Evolutionary conservation across 2,113 vertebrate genomes (phyloP).

Genomic region (Cercopithecus mona): DNA sequence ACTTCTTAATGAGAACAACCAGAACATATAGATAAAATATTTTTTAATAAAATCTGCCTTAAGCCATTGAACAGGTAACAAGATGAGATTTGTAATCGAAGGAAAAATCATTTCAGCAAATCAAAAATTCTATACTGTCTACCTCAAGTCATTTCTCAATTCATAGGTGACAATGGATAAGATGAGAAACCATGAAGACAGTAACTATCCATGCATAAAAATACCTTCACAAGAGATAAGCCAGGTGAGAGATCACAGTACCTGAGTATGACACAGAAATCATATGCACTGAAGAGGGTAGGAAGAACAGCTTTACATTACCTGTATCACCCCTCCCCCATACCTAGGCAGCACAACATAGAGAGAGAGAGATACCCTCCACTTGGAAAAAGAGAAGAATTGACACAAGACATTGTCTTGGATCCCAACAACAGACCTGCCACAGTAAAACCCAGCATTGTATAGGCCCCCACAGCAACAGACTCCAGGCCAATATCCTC

Average conservation of each 20-base stretch:
- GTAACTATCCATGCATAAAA: background rate
- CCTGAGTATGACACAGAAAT: background rate
- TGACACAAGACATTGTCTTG: background rate
- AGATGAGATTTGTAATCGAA: background rate
- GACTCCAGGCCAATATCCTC: background rate
- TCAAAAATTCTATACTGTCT: background rate
- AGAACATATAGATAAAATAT: background rate
- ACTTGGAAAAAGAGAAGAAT: background rate
- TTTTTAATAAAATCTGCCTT: background rate
- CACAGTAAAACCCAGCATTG: background rate
- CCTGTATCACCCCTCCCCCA: background rate
- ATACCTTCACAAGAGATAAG: background rate
- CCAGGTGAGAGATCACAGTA: background rate
- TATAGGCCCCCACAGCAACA: background rate
- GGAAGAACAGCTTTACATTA: background rate
- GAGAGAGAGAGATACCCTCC: background rate
- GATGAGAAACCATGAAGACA: background rate
- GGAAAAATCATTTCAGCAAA: background rate
- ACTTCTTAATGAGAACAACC: background rate
- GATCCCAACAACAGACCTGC: background rate
- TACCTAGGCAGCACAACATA: background rate
- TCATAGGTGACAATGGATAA: background rate
- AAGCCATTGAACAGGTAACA: background rate
- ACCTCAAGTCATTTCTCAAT: background rate
- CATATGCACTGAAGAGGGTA: background rate